Percentiles rank a stretch among this genome's conserved stretches.
Conservation (phyloP, 1,140 invertebrate genomes). For the Aphaenogaster floridana region DNA sequence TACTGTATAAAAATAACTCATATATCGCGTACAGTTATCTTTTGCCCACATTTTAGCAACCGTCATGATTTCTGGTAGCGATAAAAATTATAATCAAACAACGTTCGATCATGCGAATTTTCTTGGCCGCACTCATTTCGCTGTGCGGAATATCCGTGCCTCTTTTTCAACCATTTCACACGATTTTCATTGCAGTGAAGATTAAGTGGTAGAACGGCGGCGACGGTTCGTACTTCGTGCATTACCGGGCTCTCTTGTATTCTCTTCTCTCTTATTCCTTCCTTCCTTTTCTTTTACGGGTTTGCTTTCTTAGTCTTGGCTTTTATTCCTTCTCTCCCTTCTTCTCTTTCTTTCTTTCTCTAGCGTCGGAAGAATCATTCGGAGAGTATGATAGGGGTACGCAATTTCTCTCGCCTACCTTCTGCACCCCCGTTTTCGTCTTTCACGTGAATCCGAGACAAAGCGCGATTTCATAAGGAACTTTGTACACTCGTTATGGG, state of each 20-base stretch:
- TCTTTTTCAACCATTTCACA: constrained; percentile 37
- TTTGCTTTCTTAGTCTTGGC: constrained; percentile 45
- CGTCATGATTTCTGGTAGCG: background rate
- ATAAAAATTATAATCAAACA: constrained; percentile 12
- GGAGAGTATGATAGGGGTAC: constrained; percentile 17
- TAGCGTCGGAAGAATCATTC: constrained; percentile 25
- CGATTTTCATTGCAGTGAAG: constrained; percentile 55
- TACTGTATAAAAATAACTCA: background rate
- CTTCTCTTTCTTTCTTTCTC: background rate
- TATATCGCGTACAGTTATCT: background rate
- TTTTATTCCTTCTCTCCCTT: background rate
- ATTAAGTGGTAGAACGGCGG: constrained; percentile 66
- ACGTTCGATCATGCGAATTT: background rate
- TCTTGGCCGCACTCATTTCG: background rate
- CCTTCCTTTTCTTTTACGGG: background rate
- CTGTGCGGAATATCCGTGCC: background rate
- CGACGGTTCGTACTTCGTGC: constrained; percentile 61
- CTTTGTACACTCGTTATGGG: constrained; percentile 49
- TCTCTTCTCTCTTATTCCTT: background rate
- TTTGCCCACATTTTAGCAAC: background rate
- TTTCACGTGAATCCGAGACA: constrained; percentile 25
- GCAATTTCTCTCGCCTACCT: constrained; percentile 34
- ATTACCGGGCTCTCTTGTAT: constrained; percentile 51
- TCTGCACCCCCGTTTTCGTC: background rate
- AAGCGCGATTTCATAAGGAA: constrained; percentile 43